Evolutionary conservation across 2,888 invertebrate genomes (phyloP), one percentile per base, ranked within the genome.

Genomic region (Drosophila austrosaltans): DNA sequence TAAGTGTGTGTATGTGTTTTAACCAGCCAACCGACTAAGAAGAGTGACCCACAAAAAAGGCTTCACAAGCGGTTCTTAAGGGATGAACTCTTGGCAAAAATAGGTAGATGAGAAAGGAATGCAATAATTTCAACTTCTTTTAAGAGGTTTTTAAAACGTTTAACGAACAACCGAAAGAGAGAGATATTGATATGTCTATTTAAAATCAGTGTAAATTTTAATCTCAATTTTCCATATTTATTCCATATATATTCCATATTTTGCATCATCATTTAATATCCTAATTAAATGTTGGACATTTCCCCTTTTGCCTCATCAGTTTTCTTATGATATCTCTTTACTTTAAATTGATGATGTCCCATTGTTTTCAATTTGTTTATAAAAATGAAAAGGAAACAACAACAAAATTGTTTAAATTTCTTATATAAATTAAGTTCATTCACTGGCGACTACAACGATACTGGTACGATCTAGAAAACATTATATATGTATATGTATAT

Each of bases 11-110:
- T 2, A 16, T 44, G 54, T 57, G 36, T 28, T 25, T 36, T 2
- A 28, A n/a, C 16, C 10, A 39, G 8, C 12, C 2, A 58, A 60
- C 48, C 53, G 58, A 72, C 71, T 25, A 12, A 16, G 22, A 48
- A 48, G 3, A 48, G 3, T 48, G 44, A 44, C 44, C 44, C 5
- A 8, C 32, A 44, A 39, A 40, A 40, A 40, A 40, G 40, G 40
- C n/a, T 25, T 25, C 10, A 48, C 36, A 16, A 16, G 16, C 16
- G 16, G 16, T 2, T 28, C 39, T 48, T 10, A 8, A 22, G 8
- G 8, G 22, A 22, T 48, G 22, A 32, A 32, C 32, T 32, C 32
- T 32, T 5, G 3, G 6, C 5, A 32, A 32, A 32, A 6, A 4
- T 3, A 32, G 32, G 32, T 32, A 32, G 32, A 5, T 32, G 32